Conservation (phyloP, 2,113 vertebrate species). For the Siniperca knerii region DNA sequence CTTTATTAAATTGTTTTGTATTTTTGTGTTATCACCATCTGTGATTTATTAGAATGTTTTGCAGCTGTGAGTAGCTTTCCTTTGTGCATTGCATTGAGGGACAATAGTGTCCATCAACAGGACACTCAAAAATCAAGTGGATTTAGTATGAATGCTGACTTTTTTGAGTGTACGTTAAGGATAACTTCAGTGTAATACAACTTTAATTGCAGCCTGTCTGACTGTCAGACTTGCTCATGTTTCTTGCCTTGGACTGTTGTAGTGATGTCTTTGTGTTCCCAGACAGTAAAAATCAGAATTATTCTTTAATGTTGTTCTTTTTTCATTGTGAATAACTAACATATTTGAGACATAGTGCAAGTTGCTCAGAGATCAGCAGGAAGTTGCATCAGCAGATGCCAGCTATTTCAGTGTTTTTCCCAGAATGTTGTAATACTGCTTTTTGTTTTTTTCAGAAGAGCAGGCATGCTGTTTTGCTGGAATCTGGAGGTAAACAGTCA, state of each 20-base stretch:
- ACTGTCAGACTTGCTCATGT: no score
- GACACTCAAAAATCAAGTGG: neutral
- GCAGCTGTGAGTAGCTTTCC: neutral
- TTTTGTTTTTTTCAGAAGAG: constrained; percentile 10
- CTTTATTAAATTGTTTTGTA: no score
- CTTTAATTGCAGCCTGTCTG: neutral
- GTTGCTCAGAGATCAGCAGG: constrained; percentile 54
- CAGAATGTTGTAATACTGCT: constrained; percentile 42
- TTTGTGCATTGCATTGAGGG: constrained; percentile 2
- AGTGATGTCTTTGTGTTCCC: neutral
- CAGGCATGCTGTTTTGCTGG: neutral
- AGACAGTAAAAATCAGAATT: neutral
- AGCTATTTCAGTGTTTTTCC: constrained; percentile 43
- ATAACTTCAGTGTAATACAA: neutral
- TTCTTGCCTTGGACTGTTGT: neutral
- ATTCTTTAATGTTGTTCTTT: neutral
- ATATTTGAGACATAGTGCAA: constrained; percentile 15
- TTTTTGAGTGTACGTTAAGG: neutral
- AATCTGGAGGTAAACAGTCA: neutral
- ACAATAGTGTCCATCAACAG: neutral
- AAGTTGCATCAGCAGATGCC: constrained; percentile 55
- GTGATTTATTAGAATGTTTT: neutral
- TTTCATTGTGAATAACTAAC: neutral
- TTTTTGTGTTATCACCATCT: neutral
- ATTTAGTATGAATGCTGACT: neutral